Evolutionary conservation across 2,888 invertebrate species (phyloP).

Genomic region (Falcaria lacertinaria): DNA sequence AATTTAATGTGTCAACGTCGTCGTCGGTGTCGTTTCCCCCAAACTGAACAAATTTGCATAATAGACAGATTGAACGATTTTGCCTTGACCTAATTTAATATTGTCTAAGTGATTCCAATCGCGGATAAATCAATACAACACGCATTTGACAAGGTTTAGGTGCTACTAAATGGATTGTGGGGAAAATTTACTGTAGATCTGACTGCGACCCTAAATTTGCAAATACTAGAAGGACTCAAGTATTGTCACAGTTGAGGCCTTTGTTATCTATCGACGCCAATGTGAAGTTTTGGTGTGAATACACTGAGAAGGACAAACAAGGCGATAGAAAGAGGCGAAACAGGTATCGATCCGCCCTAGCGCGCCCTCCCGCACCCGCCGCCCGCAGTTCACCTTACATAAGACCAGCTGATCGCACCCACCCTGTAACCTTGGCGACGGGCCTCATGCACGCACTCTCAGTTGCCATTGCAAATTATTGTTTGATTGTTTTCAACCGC

Average conservation of each 20-base stretch:
- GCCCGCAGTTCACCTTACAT: constrained; percentile 62
- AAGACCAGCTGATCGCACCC: constrained; percentile 77
- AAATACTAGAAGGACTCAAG: too few relatives aligned
- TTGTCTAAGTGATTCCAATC: constrained; percentile 11
- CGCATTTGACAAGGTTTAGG: not conserved
- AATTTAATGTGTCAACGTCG: too few relatives aligned
- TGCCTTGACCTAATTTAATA: constrained; percentile 22
- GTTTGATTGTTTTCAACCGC: too few relatives aligned
- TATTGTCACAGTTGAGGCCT: too few relatives aligned
- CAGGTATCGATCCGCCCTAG: constrained; percentile 74
- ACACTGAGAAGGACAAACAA: constrained; percentile 47
- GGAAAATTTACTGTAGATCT: not conserved
- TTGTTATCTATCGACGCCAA: too few relatives aligned
- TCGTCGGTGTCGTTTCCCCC: too few relatives aligned
- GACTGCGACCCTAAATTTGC: not conserved
- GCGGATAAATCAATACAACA: constrained; percentile 17
- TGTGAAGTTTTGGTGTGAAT: constrained; percentile 29
- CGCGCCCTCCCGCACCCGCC: constrained; percentile 38
- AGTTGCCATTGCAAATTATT: constrained; percentile 23
- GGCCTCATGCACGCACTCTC: constrained; percentile 55
- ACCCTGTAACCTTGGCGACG: constrained; percentile 75
- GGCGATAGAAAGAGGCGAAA: constrained; percentile 63
- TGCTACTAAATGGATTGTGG: not conserved
- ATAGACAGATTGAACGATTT: constrained; percentile 8
- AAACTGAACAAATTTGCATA: constrained; percentile 12